phyloP scores from a whole-genome alignment of 37 sponge, comb jelly and placozoan genomes.

The Amphimedon queenslandica region DNA sequence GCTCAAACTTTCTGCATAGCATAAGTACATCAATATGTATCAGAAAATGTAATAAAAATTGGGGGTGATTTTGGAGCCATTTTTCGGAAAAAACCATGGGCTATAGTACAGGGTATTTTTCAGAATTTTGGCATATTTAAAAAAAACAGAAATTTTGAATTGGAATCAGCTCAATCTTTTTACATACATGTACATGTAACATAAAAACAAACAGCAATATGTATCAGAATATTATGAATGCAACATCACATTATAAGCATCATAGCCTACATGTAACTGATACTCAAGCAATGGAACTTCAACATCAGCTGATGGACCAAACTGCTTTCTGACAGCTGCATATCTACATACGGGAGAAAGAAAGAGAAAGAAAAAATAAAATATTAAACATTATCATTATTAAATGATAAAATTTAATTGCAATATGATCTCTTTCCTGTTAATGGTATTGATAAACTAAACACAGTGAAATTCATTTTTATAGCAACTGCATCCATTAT shows the following conservation, averaged over 20 bases:
- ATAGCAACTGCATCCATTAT: background rate
- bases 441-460: too few species aligned
- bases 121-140: too few species aligned
- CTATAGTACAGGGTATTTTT: too few species aligned
- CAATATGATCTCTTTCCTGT: background rate
- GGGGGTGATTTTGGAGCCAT: too few species aligned
- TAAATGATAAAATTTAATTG: background rate
- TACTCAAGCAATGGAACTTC: constrained; percentile 88
- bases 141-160: background rate
- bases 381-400: background rate
- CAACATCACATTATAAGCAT: too few species aligned
- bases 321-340: constrained; percentile 82
- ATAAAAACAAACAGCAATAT: background rate
- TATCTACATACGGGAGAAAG: constrained; percentile 43
- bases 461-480: background rate
- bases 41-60: too few species aligned
- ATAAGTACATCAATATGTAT: too few species aligned
- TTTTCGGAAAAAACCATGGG: too few species aligned
- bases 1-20: too few species aligned
- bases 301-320: constrained; percentile 55
- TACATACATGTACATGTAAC: too few species aligned
- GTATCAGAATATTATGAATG: background rate
- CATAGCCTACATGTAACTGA: constrained; percentile 71
- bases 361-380: background rate
- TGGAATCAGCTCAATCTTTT: too few species aligned